Percentiles rank a stretch among this genome's conserved stretches.
phyloP scores from a whole-genome alignment of 2,797 vertebrate species.

The Scleropages formosus region DNA sequence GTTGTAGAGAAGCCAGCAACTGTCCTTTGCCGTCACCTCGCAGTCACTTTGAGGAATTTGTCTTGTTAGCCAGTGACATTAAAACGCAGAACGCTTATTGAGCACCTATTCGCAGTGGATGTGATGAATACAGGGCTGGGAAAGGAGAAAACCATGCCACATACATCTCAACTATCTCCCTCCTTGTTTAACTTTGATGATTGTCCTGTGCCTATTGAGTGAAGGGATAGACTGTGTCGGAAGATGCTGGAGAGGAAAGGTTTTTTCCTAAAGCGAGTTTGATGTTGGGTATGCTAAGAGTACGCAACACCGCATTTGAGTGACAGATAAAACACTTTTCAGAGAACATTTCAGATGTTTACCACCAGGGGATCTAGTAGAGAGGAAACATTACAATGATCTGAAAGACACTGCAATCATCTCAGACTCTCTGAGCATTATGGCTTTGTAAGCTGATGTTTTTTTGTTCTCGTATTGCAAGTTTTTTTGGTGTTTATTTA shows the following conservation, averaged over 20 bases:
- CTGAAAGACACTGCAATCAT: background rate
- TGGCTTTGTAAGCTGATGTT: no score
- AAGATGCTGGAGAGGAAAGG: no score
- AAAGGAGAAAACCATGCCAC: background rate
- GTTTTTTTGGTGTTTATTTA: no score
- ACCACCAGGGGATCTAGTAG: background rate
- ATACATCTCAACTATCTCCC: background rate
- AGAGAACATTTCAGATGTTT: background rate
- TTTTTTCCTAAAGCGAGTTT: no score
- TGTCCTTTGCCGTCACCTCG: background rate
- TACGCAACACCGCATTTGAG: background rate
- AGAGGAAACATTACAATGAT: background rate
- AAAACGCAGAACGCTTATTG: constrained; percentile 25
- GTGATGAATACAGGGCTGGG: background rate
- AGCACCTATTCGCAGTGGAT: constrained; percentile 33
- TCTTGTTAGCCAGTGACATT: constrained; percentile 4
- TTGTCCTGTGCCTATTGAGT: constrained; percentile 10
- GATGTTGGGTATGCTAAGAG: constrained; percentile 18
- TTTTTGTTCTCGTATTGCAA: no score
- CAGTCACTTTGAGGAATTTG: constrained; percentile 14
- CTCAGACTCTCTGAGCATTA: constrained; percentile 12
- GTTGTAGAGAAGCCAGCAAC: background rate
- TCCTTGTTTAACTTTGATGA: constrained; percentile 29
- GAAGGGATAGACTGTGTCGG: background rate
- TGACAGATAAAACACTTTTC: background rate